Conservation (phyloP, 2,888 invertebrate genomes). For the Itoplectis maculator region DNA sequence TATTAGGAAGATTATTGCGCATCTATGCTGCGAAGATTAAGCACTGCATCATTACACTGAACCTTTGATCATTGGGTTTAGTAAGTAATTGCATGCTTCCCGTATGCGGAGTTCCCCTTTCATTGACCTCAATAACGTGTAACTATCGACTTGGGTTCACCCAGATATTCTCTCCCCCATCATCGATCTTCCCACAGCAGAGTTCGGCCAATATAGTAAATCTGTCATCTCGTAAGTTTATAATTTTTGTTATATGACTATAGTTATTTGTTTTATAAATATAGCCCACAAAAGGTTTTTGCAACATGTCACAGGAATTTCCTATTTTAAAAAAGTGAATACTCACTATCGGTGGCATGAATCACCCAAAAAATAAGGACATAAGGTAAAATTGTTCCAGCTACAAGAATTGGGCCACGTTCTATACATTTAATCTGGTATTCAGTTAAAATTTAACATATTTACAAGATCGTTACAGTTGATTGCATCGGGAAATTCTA, state of each 20-base stretch:
- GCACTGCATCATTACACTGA: constrained; percentile 2
- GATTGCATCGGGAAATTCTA: neutral
- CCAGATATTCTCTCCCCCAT: neutral
- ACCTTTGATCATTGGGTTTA: constrained; percentile 10
- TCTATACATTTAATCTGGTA: neutral
- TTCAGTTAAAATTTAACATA: neutral
- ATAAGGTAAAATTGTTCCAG: neutral
- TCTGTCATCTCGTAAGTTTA: neutral
- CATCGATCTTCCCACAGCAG: neutral
- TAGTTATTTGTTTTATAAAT: neutral
- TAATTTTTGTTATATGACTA: neutral
- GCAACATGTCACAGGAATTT: no score
- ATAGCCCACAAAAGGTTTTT: no score
- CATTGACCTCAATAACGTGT: constrained; percentile 6
- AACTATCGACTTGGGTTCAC: constrained; percentile 22
- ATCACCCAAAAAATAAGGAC: no score
- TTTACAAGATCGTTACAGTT: neutral
- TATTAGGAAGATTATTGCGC: neutral
- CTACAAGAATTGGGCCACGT: neutral
- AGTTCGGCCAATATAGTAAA: neutral
- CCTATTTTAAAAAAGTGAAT: no score
- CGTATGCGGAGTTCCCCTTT: neutral
- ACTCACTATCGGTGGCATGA: no score
- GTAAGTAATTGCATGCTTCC: constrained; percentile 17
- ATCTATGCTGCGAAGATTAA: neutral